Evolutionary conservation across 2,113 vertebrate genomes (phyloP).

Genomic region (Engraulis encrasicolus): DNA sequence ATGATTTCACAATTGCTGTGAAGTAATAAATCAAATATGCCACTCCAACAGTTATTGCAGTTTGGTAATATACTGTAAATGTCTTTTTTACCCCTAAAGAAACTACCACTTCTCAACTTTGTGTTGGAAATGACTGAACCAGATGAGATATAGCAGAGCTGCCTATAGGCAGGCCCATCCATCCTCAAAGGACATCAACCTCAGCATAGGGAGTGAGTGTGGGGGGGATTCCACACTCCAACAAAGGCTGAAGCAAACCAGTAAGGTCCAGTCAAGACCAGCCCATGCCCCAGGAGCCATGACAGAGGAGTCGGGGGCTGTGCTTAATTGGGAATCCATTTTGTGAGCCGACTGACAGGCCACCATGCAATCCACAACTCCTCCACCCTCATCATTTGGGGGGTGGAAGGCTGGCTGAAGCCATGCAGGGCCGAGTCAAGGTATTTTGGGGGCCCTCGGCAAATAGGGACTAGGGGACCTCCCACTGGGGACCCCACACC

Average conservation of each 20-base stretch:
- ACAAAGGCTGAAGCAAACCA: constrained; percentile 4
- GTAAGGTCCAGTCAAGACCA: constrained; percentile 3
- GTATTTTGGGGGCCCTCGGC: no score
- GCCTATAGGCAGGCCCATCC: not conserved
- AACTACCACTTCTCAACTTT: not conserved
- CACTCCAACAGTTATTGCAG: not conserved
- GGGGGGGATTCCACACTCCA: not conserved
- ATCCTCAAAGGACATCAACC: not conserved
- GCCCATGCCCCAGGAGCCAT: not conserved
- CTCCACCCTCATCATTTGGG: not conserved
- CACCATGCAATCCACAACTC: not conserved
- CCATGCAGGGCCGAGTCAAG: no score
- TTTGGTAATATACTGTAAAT: not conserved
- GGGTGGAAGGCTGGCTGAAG: not conserved
- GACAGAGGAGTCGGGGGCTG: not conserved
- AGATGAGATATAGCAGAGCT: no score
- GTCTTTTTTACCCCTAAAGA: not conserved
- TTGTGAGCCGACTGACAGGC: not conserved
- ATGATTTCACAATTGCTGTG: not conserved
- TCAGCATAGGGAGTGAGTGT: not conserved
- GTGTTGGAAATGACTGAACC: not conserved
- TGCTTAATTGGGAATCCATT: not conserved
- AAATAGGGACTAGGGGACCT: no score
- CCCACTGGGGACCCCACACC: no score
- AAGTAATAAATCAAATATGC: not conserved